phyloP scores from a whole-genome alignment of 2,113 vertebrate genomes.

The Spheniscus mendiculus region DNA sequence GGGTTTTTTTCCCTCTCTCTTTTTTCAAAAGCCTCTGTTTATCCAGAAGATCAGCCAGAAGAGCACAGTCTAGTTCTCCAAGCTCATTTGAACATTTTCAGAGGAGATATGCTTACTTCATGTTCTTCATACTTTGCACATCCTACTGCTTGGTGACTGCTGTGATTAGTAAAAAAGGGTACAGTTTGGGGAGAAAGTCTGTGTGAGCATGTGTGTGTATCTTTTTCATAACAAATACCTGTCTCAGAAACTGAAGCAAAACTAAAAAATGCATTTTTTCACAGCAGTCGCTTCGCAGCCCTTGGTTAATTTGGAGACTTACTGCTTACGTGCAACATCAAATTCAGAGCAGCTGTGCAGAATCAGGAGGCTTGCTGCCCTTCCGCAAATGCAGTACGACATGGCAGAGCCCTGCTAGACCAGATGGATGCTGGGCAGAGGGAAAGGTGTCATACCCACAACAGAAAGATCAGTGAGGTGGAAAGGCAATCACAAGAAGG shows the following conservation, averaged over 20 bases:
- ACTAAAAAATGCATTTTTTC: neutral
- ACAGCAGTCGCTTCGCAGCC: neutral
- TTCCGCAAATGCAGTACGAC: accelerated
- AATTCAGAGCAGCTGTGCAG: neutral
- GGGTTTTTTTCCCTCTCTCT: accelerated
- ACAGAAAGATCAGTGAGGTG: neutral
- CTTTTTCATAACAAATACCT: neutral
- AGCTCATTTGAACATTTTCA: neutral
- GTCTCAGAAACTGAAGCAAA: neutral
- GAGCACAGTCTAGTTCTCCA: neutral
- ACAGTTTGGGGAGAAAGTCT: neutral
- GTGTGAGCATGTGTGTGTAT: neutral
- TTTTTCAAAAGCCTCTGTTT: neutral
- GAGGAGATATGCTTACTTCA: neutral
- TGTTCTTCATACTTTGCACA: neutral
- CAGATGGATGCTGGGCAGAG: accelerated
- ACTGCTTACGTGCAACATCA: neutral
- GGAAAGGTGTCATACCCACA: neutral
- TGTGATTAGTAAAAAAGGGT: neutral
- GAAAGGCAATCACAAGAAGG: neutral
- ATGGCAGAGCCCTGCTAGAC: neutral
- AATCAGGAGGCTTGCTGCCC: neutral
- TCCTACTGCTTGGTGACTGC: neutral
- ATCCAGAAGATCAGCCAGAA: neutral
- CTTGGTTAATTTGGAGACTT: neutral